phyloP scores from a whole-genome alignment of 2,888 invertebrate genomes.

The Lithodes maja region DNA sequence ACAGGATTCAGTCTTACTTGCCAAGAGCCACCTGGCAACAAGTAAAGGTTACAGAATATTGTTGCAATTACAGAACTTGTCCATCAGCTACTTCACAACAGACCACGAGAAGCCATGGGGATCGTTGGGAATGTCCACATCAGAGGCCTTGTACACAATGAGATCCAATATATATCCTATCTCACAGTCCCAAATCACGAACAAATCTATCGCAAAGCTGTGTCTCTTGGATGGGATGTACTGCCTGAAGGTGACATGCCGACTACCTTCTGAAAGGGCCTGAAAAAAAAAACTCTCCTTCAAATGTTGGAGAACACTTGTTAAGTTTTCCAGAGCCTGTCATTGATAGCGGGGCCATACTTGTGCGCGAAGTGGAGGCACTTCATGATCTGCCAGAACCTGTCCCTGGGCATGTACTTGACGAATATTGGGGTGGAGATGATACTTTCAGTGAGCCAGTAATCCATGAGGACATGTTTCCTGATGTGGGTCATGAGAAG shows the following conservation, averaged over 20 bases:
- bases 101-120: not conserved
- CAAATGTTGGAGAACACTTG: too few relatives aligned
- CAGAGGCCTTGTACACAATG: not conserved
- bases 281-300: too few relatives aligned
- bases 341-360: too few relatives aligned
- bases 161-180: not conserved
- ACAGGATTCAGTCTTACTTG: not conserved
- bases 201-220: not conserved
- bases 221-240: not conserved
- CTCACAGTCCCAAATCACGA: not conserved
- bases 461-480: too few relatives aligned
- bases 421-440: too few relatives aligned
- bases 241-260: not conserved
- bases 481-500: too few relatives aligned
- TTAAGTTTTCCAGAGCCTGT: too few relatives aligned
- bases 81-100: not conserved
- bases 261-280: too few relatives aligned
- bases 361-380: too few relatives aligned
- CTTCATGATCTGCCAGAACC: too few relatives aligned
- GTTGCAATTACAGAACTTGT: not conserved
- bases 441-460: too few relatives aligned
- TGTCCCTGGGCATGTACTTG: too few relatives aligned
- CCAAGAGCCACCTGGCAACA: not conserved
- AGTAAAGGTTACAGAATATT: not conserved
- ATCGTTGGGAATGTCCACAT: not conserved